A percentile compares a stretch with the other conserved stretches of the same genome.
Conservation (phyloP, 2,888 invertebrate genomes). For the Pilophorus perplexus region DNA sequence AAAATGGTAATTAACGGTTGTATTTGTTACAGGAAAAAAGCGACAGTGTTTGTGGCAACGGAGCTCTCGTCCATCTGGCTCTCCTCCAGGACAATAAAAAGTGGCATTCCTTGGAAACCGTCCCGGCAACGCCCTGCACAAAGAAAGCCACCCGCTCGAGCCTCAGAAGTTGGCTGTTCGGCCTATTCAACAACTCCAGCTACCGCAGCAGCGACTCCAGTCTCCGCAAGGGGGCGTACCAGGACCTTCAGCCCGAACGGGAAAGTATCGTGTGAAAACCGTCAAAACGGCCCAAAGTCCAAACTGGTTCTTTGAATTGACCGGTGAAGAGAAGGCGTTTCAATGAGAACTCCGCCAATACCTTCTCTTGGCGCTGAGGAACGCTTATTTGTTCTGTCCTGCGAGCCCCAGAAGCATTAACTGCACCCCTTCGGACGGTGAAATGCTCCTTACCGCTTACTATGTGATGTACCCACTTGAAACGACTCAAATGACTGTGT, state of each 20-base stretch:
- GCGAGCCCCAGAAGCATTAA: no score
- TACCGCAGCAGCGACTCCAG: constrained; percentile 65
- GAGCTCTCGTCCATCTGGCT: constrained; percentile 52
- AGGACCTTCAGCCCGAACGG: constrained; percentile 59
- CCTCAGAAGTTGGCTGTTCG: constrained; percentile 71
- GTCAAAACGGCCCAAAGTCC: no score
- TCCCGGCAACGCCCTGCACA: constrained; percentile 53
- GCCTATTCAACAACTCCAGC: constrained; percentile 70
- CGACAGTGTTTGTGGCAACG: constrained; percentile 48
- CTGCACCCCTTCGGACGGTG: no score
- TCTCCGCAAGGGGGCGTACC: constrained; percentile 57
- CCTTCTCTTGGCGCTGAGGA: not conserved
- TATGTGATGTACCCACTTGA: no score
- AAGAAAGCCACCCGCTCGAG: constrained; percentile 63
- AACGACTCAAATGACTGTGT: no score
- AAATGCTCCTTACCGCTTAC: no score
- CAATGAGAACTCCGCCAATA: not conserved
- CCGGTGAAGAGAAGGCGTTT: no score
- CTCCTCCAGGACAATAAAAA: constrained; percentile 61
- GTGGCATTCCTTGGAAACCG: constrained; percentile 76
- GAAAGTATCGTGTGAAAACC: constrained; percentile 61
- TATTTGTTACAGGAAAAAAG: constrained; percentile 44
- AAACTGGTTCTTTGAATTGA: no score
- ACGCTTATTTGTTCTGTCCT: no score
- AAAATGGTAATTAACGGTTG: no score